phyloP scores from a whole-genome alignment of 1,140 invertebrate species.

The Homalodisca vitripennis region DNA sequence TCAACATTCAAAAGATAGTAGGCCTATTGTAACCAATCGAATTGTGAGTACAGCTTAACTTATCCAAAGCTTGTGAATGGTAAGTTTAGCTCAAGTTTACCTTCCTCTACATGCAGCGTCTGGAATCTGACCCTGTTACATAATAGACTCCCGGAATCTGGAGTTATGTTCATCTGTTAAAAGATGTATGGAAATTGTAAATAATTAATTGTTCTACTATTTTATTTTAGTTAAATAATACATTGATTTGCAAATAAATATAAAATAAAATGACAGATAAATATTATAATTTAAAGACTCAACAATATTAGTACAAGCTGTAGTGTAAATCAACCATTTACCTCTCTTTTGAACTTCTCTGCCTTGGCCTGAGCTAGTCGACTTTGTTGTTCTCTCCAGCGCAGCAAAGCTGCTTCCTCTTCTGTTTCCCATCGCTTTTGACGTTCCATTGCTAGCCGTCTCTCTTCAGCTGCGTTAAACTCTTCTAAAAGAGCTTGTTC shows the following conservation, averaged over 20 bases:
- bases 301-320: not conserved
- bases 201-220: no score
- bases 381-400: conserved; percentile 54
- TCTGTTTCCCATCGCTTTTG: conserved; percentile 52
- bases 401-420: conserved; percentile 52
- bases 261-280: not conserved
- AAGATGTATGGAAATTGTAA: no score
- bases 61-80: no score
- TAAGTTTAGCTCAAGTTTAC: no score
- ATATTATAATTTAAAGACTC: not conserved
- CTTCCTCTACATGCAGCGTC: no score
- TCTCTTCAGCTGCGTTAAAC: conserved; percentile 49
- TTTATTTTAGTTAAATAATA: no score
- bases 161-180: no score
- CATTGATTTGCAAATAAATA: not conserved
- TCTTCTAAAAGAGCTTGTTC: conserved; percentile 48
- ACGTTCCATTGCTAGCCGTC: conserved; percentile 49
- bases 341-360: conserved; percentile 53
- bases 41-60: no score
- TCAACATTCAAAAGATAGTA: no score
- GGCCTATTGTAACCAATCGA: no score
- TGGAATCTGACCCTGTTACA: no score
- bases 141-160: no score
- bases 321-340: conserved; percentile 35
- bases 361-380: conserved; percentile 51